Evolutionary conservation across 2,888 invertebrate species (phyloP), one percentile per base, ranked within the genome.

Genomic region (Buathra laborator): DNA sequence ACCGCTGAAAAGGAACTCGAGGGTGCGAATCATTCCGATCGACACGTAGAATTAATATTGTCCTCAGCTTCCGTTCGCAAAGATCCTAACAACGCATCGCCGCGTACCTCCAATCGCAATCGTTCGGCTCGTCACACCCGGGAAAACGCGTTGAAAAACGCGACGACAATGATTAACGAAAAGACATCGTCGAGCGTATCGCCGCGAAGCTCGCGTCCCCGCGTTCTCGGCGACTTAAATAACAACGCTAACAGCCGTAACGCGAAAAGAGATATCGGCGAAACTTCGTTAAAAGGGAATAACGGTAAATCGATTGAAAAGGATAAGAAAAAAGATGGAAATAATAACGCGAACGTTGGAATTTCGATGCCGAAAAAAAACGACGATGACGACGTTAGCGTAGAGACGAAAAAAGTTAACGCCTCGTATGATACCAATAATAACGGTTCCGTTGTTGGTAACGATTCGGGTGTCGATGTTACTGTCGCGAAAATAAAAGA

Each of bases 1-100:
- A 98, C 98, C 6, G 98, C 98, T 1, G 98, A 98, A 90, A 98
- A 98, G 93, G 97, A 98, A 88, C 95, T 95, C 29, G 96, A 96
- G 92, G 95, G 94, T 94, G 94, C 92, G 94, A 92, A 92, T 89
- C 87, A 89, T 82, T 90, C 87, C 72, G 88, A 89, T 87, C 88
- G 88, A 74, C 89, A 92, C 87, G 87, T 92, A 87, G 90, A 90
- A 87, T 68, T 85, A 37, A 78, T 75, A 68, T 64, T 83, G 66
- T 85, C 82, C 46, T 59, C 79, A 19, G 70, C 79, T 53, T 44
- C 32, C 16, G 14, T 19, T 5, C 37, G 81, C 71, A 86, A 71
- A 76, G 32, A 24, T 37, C 29, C 76, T 19, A 62, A 70, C 9
- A 46, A 44, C 14, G 43, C 51, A 0, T 53, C 67, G 48, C 37